Conservation (phyloP, 2,888 invertebrate genomes). For the Anthophora plumipes region DNA sequence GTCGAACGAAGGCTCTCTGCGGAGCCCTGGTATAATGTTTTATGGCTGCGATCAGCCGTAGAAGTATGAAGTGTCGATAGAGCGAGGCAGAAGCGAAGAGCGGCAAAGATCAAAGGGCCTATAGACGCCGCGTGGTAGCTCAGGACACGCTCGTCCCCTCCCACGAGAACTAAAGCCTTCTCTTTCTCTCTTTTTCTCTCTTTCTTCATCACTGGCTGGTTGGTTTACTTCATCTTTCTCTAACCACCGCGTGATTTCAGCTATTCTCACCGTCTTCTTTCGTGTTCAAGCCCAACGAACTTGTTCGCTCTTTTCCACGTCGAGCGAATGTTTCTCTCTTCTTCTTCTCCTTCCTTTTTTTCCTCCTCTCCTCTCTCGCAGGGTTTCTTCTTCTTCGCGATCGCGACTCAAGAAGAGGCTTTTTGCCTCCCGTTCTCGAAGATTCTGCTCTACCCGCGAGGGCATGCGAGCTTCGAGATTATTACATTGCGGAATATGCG, state of each 20-base stretch:
- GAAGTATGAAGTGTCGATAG: slow-evolving; percentile 85
- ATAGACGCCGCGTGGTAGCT: slow-evolving; percentile 80
- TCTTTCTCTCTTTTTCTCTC: slow-evolving; percentile 42
- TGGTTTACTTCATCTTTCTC: slow-evolving; percentile 14
- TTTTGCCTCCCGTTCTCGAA: slow-evolving; percentile 16
- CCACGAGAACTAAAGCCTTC: slow-evolving; percentile 1
- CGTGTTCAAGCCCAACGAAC: slow-evolving; percentile 30
- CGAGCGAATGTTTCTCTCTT: slow-evolving; percentile 67
- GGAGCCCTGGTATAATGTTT: slow-evolving; percentile 82
- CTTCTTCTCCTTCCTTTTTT: slow-evolving; percentile 47
- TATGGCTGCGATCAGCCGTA: slow-evolving; percentile 84
- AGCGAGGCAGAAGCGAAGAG: slow-evolving; percentile 84
- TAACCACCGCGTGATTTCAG: slow-evolving; percentile 50
- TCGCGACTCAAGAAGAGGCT: slow-evolving; percentile 2
- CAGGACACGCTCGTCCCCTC: slow-evolving; percentile 59
- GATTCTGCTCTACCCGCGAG: slow-evolving; percentile 1
- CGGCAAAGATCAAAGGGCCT: slow-evolving; percentile 84
- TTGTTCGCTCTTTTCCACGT: slow-evolving; percentile 48
- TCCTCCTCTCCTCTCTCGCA: slow-evolving; percentile 5
- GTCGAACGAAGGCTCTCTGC: slow-evolving; percentile 60
- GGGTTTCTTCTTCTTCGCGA: slow-evolving; percentile 28
- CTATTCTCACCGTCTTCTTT: slow-evolving; percentile 58
- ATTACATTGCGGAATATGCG: too few species aligned
- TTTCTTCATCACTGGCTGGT: slow-evolving; percentile 37
- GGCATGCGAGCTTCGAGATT: not conserved